These are phyloP conservation scores for Neodiprion virginianus DNA, from an alignment of 1,140 invertebrate species.

Conservation along the genomic window DNA sequence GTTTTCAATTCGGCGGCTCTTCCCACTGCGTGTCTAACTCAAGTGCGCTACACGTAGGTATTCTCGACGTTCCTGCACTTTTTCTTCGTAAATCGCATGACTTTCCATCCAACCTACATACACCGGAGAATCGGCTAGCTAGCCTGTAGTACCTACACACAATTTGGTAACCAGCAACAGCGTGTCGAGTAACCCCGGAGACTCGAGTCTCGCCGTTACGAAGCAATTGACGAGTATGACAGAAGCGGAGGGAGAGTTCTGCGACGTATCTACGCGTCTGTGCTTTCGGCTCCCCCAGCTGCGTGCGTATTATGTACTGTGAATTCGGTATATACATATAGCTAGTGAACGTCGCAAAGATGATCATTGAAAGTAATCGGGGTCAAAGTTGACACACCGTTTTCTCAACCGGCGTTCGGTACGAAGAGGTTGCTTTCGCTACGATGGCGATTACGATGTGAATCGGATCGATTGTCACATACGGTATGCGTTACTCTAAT, in stretches of 20 bases:
- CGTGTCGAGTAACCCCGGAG: background rate
- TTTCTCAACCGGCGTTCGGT: background rate
- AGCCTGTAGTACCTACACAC: too few relatives aligned
- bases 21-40: too few relatives aligned
- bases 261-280: background rate
- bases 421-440: background rate
- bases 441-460: too few relatives aligned
- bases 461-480: too few relatives aligned
- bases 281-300: background rate
- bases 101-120: too few relatives aligned
- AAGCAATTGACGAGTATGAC: background rate
- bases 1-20: too few relatives aligned
- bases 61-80: too few relatives aligned
- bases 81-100: too few relatives aligned
- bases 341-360: background rate
- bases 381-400: background rate
- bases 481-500: too few relatives aligned
- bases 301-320: background rate
- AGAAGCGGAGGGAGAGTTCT: background rate
- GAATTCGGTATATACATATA: background rate
- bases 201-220: background rate
- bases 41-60: too few relatives aligned
- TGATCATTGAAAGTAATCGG: slow-evolving; percentile 3
- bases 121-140: too few relatives aligned
- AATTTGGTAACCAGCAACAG: background rate